Conservation (phyloP, 2,888 invertebrate species). For the Pterobdella sp. region DNA sequence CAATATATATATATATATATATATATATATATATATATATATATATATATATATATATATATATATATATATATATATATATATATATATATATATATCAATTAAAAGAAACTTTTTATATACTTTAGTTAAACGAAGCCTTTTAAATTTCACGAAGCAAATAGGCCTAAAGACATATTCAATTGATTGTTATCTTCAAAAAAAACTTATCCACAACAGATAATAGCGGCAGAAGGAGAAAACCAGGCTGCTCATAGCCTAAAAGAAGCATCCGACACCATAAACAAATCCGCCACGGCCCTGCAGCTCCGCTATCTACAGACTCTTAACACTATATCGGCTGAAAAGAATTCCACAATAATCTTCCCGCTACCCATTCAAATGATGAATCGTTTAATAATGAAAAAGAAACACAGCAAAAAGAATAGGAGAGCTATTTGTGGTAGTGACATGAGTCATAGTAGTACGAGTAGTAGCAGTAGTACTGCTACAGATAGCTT, state of each 20-base stretch:
- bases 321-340: slow-evolving; percentile 90
- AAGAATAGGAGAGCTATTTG: neutral
- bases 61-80: too few species aligned
- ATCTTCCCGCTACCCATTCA: slow-evolving; percentile 88
- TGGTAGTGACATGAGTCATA: neutral
- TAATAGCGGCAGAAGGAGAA: slow-evolving; percentile 32
- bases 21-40: too few species aligned
- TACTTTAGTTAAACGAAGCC: too few species aligned
- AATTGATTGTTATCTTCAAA: too few species aligned
- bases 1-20: too few species aligned
- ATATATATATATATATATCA: too few species aligned
- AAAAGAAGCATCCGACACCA: slow-evolving; percentile 32
- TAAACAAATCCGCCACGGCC: slow-evolving; percentile 56
- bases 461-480: neutral
- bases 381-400: slow-evolving; percentile 52
- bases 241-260: slow-evolving; percentile 32
- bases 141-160: too few species aligned
- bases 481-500: too few species aligned
- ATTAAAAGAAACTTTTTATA: too few species aligned
- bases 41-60: too few species aligned
- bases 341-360: slow-evolving; percentile 95
- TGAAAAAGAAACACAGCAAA: slow-evolving; percentile 8
- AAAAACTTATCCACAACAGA: too few species aligned
- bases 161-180: too few species aligned
- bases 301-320: slow-evolving; percentile 83